Evolutionary conservation across 2,888 invertebrate genomes (phyloP), one percentile per base, ranked within the genome.

Genomic region (Cloeon dipterum): DNA sequence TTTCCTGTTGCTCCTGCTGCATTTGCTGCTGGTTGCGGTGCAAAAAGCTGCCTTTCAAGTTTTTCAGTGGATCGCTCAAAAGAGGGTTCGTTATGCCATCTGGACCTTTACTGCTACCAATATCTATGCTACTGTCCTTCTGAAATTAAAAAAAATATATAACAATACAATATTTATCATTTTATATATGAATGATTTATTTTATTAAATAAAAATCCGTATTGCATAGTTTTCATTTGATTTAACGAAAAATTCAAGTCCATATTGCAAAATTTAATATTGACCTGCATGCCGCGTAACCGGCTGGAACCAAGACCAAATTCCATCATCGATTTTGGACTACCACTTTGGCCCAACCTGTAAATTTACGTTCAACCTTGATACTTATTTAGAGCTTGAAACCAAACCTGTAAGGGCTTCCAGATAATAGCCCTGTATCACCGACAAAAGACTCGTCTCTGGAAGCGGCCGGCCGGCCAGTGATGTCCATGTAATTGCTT

Each of bases 291-390:
- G 13, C 29, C 29, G 29, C 29, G 5, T 7, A 29, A n/a, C 16
- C 29, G 29, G 14, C 13, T 29, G n/a, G 29, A 13, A 5, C 16
- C 29, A 14, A 14, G 16, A 5, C 16, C 29, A 29, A 14, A 29
- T n/a, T 29, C 29, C 29, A 29, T 29, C 29, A 29, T 29, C 29
- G 29, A 29, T 29, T 29, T 29, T 5, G 29, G 29, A 14, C 29
- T 29, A 14, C 7, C 29, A 16, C 29, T 29, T n/a, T 29, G 29
- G n/a, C 29, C 29, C 29, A 29, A n/a, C 14, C 29, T 29, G n/a
- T n/a, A 29, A 29, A 16, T 29, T 14, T 14, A n/a, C n/a, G n/a
- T n/a, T n/a, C n/a, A n/a, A n/a, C n/a, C n/a, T n/a, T n/a, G n/a
- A n/a, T n/a, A n/a, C n/a, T n/a, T n/a, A n/a, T n/a, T n/a, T n/a